A percentile compares a stretch with the other conserved stretches of the same genome.
phyloP scores from a whole-genome alignment of 2,797 vertebrate genomes.

The Muscicapa comitata region DNA sequence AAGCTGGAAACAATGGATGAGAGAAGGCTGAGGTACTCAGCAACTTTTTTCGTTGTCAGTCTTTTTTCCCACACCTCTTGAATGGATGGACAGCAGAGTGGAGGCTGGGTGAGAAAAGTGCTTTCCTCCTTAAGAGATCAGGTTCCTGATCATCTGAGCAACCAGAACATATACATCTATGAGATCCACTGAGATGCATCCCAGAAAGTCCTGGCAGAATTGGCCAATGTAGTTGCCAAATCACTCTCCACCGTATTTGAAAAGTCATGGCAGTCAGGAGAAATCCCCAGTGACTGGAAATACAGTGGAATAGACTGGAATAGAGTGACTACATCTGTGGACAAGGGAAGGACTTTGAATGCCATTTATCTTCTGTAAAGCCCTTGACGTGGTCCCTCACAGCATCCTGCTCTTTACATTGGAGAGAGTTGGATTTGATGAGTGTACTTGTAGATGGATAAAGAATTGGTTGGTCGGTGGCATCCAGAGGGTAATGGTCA shows the following conservation, averaged over 20 bases:
- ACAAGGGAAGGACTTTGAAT: not conserved
- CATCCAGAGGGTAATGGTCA: not conserved
- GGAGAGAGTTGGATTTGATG: not conserved
- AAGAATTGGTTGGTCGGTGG: not conserved
- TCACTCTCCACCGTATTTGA: not conserved
- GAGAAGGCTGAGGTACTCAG: not conserved
- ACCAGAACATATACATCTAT: not conserved
- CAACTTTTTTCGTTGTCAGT: not conserved
- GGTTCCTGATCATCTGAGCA: not conserved
- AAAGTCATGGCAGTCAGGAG: not conserved
- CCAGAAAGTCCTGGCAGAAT: not conserved
- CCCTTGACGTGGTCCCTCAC: not conserved
- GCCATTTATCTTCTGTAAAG: not conserved
- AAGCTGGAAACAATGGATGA: not conserved
- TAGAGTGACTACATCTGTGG: not conserved
- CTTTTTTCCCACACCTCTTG: not conserved
- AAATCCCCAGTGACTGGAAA: not conserved
- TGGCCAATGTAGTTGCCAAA: not conserved
- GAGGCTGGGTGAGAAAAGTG: not conserved
- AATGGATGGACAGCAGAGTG: not conserved
- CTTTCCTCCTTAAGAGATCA: not conserved
- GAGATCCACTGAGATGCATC: not conserved
- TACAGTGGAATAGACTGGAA: not conserved
- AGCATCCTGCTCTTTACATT: not conserved
- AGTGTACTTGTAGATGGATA: not conserved